Evolutionary conservation across 1,140 invertebrate genomes (phyloP), one percentile per base, ranked within the genome.

Genomic region (Chionoecetes opilio): DNA sequence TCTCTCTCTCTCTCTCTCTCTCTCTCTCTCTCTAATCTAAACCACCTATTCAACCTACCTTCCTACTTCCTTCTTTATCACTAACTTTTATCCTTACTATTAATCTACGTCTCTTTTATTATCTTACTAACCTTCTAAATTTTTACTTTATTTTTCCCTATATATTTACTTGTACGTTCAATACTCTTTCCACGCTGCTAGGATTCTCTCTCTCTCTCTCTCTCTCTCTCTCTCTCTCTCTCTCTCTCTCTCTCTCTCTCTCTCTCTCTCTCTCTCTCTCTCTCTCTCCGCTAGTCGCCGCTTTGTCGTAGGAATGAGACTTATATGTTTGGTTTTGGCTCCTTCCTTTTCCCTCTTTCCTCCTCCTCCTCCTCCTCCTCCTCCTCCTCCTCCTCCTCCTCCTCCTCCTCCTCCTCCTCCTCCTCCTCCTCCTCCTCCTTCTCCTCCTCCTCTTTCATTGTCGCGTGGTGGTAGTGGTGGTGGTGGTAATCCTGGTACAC

Each of bases 151-250:
- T 14, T 41, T 14, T 3, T 41, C 38, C 3, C 38, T 41, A 41
- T 41, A 3, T 41, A 3, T 41, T 41, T 14, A 41, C 38, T 41
- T 41, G 5, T 6, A 6, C 38, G 5, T 6, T 41, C 38, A 41
- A 14, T 41, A 3, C 38, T 6, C 14, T 14, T 41, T 41, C 14
- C 38, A 41, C 14, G 14, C 14, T 41, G 38, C 38, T 41, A 6
- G 5, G 5, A 14, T 41, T 87, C 31, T 87, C n/a, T 32, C 85
- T 87, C 85, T 32, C 85, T 29, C 85, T 87, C n/a, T 87, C 85
- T 32, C 85, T 32, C 85, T 87, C 85, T 32, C 31, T 32, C 85
- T 32, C 85, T 14, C 26, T 34, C 37, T 3, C 32, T 32, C 14
- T 87, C 32, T 34, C 2, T 85, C 32, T 38, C 85, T 87, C 8